A percentile compares a stretch with the other conserved stretches of the same genome.
These are phyloP conservation scores for Agrilus biguttatus DNA, from an alignment of 2,888 invertebrate genomes.

Conservation along the genomic window DNA sequence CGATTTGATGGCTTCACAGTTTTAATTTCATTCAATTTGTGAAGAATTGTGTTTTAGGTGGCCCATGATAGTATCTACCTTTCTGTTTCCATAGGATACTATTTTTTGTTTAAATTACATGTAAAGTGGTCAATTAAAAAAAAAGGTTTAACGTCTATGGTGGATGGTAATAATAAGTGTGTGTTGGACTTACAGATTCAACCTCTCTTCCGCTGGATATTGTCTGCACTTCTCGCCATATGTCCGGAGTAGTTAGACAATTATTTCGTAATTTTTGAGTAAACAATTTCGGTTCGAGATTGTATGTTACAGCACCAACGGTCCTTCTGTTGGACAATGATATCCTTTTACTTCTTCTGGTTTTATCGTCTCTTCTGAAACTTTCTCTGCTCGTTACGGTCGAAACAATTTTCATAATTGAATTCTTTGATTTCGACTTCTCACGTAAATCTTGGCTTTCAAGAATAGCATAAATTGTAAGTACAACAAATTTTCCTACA, in stretches of 20 bases:
- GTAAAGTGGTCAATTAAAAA: too few relatives aligned
- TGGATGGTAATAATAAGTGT: too few relatives aligned
- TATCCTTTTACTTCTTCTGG: conserved; percentile 33
- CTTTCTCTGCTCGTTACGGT: conserved; percentile 26
- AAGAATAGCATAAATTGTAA: conserved; percentile 53
- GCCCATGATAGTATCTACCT: too few relatives aligned
- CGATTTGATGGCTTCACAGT: too few relatives aligned
- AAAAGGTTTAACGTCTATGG: too few relatives aligned
- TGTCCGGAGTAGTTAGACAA: conserved; percentile 49
- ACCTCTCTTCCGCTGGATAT: conserved; percentile 46
- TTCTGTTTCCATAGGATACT: too few relatives aligned
- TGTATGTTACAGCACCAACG: conserved; percentile 53
- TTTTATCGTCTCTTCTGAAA: conserved; percentile 16
- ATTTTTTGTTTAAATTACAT: too few relatives aligned
- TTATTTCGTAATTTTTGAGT: conserved; percentile 44
- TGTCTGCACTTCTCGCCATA: conserved; percentile 53
- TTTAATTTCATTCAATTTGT: too few relatives aligned
- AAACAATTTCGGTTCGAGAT: conserved; percentile 49
- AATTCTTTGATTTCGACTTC: conserved; percentile 20
- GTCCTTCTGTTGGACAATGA: conserved; percentile 48
- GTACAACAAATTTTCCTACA: conserved; percentile 51
- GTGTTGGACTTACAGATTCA: conserved; percentile 30
- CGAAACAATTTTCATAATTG: conserved; percentile 19
- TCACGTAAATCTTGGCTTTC: conserved; percentile 35
- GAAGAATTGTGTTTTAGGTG: too few relatives aligned